These are phyloP conservation scores for Potamarius usumacintae DNA, from an alignment of 2,113 vertebrate species.

Conservation along the genomic window DNA sequence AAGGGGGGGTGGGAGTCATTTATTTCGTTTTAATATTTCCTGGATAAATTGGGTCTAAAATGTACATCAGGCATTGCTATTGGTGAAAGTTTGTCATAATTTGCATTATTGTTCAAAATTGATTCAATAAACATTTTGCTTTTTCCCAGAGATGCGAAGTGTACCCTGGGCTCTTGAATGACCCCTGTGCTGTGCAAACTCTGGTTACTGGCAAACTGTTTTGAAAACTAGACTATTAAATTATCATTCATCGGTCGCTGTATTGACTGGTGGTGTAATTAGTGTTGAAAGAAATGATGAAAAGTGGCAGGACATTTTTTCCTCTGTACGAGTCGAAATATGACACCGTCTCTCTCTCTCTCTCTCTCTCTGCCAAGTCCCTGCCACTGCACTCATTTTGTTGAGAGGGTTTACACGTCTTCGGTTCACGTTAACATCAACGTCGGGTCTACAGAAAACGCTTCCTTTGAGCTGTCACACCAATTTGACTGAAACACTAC, in stretches of 20 bases:
- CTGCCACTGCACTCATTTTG: conserved; percentile 57
- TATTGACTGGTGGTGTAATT: not conserved
- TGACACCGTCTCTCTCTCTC: conserved; percentile 67
- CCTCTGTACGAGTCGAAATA: conserved; percentile 65
- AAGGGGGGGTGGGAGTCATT: too few relatives aligned
- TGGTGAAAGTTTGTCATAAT: too few relatives aligned
- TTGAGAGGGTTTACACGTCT: conserved; percentile 6
- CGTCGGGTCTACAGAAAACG: not conserved
- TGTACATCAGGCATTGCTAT: too few relatives aligned
- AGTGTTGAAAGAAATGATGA: conserved; percentile 50
- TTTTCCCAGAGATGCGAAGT: too few relatives aligned
- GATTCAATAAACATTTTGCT: too few relatives aligned
- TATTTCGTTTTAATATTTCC: too few relatives aligned
- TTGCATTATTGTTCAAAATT: too few relatives aligned
- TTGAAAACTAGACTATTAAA: not conserved
- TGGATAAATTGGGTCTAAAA: too few relatives aligned
- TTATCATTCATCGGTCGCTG: not conserved
- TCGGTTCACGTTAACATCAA: conserved; percentile 4
- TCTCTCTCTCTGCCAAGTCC: conserved; percentile 52
- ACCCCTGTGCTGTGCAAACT: not conserved
- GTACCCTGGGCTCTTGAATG: too few relatives aligned
- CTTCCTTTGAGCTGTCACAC: not conserved
- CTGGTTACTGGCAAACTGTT: not conserved
- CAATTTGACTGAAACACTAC: not conserved
- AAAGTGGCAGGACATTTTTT: conserved; percentile 53